Base-by-base conservation (phyloP, 2,113 vertebrate species). In the Pithys albifrons region DNA sequence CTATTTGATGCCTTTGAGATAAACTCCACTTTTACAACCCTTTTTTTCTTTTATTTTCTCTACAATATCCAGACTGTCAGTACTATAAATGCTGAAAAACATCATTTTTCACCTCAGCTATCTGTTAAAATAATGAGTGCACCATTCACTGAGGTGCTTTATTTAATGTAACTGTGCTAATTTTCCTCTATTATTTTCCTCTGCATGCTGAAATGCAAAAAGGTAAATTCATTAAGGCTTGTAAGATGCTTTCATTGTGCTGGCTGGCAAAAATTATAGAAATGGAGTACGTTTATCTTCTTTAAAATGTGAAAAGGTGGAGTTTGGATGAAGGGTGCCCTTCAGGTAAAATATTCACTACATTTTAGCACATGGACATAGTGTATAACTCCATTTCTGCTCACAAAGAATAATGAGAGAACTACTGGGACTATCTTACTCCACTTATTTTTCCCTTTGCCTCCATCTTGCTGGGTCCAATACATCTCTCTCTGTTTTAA, bases 211-310 rank as follows among this genome's bases (percentile, higher is more conserved):
- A 95, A 91, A 91, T 88, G 45, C 45, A 93, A 85, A 96, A 95
- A 83, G n/a, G 31, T 85, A 87, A 91, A 96, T 93, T 94, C 72
- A 91, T 95, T 84, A 93, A 75, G 29, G 12, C 19, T 76, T 82
- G 35, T 70, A 70, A 94, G 51, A 37, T 33, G 3, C 31, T 86
- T 94, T 88, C 93, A 88, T 84, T 90, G 74, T 72, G 25, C 35
- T 88, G 27, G 22, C 33, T 90, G 65, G 43, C 52, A 71, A 22
- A 84, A 75, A 74, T 70, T 71, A 52, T 17, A 86, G 79, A 81
- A 93, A 94, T 54, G 24, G 12, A 81, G 37, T 25, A 67, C 77
- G 23, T 88, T 93, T 76, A 78, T 88, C 31, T 84, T 35, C 64
- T 67, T 19, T 37, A 81, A 94, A 95, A 93, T 61, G n/a, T 41